Evolutionary conservation across 2,113 vertebrate genomes (phyloP).

Genomic region (Pseudorhombus dupliciocellatus): DNA sequence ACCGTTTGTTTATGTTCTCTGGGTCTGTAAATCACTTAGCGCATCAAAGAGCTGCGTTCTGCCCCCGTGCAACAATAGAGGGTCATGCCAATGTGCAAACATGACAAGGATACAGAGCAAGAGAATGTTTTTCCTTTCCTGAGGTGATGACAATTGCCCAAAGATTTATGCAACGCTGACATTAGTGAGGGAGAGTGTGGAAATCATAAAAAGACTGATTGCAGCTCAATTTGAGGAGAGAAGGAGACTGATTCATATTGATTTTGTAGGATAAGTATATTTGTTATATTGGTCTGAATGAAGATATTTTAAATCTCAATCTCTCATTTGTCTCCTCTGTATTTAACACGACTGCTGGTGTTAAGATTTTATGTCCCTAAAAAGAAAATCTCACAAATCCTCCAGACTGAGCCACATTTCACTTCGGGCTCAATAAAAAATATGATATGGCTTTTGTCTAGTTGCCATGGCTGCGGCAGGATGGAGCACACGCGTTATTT

Average conservation of each 20-base stretch:
- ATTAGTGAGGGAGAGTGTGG: constrained; percentile 21
- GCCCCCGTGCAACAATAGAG: constrained; percentile 75
- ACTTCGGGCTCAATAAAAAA: constrained; percentile 24
- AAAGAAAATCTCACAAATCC: constrained; percentile 9
- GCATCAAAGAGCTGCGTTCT: constrained; percentile 79
- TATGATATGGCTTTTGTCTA: constrained; percentile 20
- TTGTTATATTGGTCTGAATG: neutral
- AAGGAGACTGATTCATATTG: neutral
- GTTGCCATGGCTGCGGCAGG: constrained; percentile 8
- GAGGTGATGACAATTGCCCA: constrained; percentile 68
- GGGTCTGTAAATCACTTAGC: constrained; percentile 82
- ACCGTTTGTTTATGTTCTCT: constrained; percentile 78
- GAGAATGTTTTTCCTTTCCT: constrained; percentile 73
- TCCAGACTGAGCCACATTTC: neutral
- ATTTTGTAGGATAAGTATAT: neutral
- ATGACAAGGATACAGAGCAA: constrained; percentile 79
- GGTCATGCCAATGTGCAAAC: constrained; percentile 72
- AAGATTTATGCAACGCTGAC: constrained; percentile 73
- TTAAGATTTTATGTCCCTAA: neutral
- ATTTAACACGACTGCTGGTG: neutral
- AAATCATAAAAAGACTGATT: constrained; percentile 31
- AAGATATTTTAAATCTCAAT: neutral
- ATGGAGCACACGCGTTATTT: neutral
- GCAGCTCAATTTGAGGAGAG: neutral
- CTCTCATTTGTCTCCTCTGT: neutral